A percentile compares a stretch with the other conserved stretches of the same genome.
Conservation (phyloP, 2,113 vertebrate genomes). For the Hemiprocne comata region DNA sequence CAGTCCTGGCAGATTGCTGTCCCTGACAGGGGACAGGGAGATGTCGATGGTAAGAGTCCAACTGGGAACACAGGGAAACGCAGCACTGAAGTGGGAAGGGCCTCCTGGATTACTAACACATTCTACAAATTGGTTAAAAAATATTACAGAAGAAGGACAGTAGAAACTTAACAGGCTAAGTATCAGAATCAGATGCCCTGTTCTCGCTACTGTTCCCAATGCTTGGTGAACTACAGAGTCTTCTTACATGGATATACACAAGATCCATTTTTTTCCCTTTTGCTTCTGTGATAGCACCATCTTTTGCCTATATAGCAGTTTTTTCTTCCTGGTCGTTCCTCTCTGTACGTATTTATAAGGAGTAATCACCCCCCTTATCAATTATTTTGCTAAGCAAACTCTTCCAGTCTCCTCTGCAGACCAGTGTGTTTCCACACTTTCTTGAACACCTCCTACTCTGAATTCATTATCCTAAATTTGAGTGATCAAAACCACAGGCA, state of each 20-base stretch:
- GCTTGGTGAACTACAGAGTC: neutral
- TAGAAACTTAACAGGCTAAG: neutral
- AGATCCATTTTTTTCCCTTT: neutral
- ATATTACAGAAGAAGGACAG: neutral
- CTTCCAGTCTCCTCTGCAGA: neutral
- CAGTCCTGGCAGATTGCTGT: neutral
- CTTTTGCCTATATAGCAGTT: neutral
- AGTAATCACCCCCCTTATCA: neutral
- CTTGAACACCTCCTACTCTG: neutral
- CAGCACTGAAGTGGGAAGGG: neutral
- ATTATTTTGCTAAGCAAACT: neutral
- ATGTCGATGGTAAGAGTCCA: neutral
- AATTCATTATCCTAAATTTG: neutral
- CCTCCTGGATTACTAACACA: neutral
- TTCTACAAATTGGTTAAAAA: neutral
- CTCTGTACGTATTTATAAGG: neutral
- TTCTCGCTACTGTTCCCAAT: neutral
- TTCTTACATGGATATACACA: neutral
- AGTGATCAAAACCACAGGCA: neutral
- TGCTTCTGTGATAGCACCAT: neutral
- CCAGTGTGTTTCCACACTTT: neutral
- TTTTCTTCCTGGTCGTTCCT: neutral
- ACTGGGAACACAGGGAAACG: neutral
- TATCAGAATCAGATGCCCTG: neutral
- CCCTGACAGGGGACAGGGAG: neutral